Conservation (phyloP, 2,797 vertebrate species). For the Argyrosomus regius region DNA sequence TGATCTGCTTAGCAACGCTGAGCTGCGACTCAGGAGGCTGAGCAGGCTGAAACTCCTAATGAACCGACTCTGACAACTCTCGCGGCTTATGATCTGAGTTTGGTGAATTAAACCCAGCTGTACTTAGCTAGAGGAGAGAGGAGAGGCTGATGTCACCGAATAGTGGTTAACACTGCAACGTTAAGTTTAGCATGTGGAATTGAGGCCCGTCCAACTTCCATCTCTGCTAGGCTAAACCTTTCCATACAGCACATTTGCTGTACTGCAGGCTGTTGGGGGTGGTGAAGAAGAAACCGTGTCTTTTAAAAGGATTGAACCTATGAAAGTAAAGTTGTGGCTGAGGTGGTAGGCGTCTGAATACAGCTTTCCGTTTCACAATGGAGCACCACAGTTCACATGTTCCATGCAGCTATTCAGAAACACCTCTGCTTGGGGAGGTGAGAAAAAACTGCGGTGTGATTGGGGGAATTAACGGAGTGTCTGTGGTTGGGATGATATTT, state of each 20-base stretch:
- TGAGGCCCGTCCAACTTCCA: constrained; percentile 20
- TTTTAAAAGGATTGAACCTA: not conserved
- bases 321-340: not conserved
- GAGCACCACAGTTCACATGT: constrained; percentile 47
- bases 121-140: constrained; percentile 37
- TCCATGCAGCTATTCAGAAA: constrained; percentile 53
- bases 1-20: constrained; percentile 71
- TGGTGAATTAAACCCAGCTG: constrained; percentile 64
- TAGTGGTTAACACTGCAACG: constrained; percentile 41
- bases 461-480: not conserved
- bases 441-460: constrained; percentile 43
- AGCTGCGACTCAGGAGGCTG: constrained; percentile 62
- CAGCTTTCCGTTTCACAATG: constrained; percentile 45
- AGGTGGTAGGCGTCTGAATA: constrained; percentile 11
- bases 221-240: constrained; percentile 15
- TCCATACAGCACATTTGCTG: not conserved
- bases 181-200: constrained; percentile 40
- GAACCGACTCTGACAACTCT: constrained; percentile 46
- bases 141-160: constrained; percentile 39
- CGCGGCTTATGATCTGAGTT: constrained; percentile 47
- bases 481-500: constrained; percentile 18
- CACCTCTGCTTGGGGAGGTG: constrained; percentile 60
- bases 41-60: constrained; percentile 66
- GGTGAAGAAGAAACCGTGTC: constrained; percentile 1
- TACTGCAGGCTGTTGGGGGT: not conserved